phyloP scores from a whole-genome alignment of 35 echinoderm and acorn worm genomes.

The Ophiothrix spiculata region DNA sequence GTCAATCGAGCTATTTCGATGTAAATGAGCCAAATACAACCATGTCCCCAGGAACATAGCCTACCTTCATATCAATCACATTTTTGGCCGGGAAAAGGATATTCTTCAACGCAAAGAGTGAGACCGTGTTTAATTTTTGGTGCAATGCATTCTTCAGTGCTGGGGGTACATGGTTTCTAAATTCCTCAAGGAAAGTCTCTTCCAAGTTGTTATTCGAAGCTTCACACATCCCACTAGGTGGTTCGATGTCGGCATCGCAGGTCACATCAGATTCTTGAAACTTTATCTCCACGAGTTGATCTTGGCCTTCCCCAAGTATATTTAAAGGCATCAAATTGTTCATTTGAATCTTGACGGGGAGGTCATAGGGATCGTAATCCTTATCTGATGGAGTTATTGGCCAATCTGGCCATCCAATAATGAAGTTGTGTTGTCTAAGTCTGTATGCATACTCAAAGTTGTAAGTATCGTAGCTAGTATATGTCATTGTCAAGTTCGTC shows the following conservation, averaged over 20 bases:
- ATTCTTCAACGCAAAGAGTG: slow-evolving; percentile 20
- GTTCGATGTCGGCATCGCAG: background rate
- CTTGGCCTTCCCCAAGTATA: background rate
- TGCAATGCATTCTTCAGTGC: background rate
- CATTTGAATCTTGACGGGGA: background rate
- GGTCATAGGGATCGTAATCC: background rate
- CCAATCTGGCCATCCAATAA: background rate
- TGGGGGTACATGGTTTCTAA: background rate
- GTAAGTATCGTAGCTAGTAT: background rate
- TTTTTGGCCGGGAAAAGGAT: slow-evolving; percentile 16
- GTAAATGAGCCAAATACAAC: slow-evolving; percentile 17
- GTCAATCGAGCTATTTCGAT: too few relatives aligned
- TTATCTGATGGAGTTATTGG: background rate
- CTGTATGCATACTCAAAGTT: background rate
- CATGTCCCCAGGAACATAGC: slow-evolving; percentile 11
- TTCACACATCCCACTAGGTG: background rate
- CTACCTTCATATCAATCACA: slow-evolving; percentile 4
- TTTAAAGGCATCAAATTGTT: background rate
- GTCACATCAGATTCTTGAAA: background rate
- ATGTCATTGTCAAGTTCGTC: background rate
- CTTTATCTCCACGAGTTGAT: background rate
- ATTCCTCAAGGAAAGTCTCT: background rate
- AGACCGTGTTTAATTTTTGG: background rate
- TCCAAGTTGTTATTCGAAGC: background rate
- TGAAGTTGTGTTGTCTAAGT: background rate